These are phyloP conservation scores for Formica selysi DNA, from an alignment of 1,140 invertebrate genomes.

Conservation along the genomic window DNA sequence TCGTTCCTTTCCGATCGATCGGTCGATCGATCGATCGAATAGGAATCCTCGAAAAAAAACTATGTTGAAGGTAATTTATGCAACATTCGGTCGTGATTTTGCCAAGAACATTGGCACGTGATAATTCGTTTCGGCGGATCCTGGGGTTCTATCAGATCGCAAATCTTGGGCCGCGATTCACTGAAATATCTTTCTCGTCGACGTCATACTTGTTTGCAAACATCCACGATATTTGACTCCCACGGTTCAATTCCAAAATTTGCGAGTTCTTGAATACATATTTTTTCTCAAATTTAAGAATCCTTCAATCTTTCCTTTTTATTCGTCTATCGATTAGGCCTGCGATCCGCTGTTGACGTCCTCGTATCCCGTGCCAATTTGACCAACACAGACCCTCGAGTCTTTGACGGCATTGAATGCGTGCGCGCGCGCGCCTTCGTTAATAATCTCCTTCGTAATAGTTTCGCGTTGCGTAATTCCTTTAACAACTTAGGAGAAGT, in stretches of 20 bases:
- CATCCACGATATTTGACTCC: neutral
- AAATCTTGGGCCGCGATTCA: neutral
- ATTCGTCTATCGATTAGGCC: constrained; percentile 62
- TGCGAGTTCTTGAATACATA: neutral
- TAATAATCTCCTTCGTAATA: constrained; percentile 42
- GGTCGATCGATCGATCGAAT: constrained; percentile 50
- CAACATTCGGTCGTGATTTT: constrained; percentile 3
- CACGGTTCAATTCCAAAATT: neutral
- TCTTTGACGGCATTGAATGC: neutral
- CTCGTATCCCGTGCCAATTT: constrained; percentile 32
- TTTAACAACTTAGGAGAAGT: constrained; percentile 67
- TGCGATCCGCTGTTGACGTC: neutral
- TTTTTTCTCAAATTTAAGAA: neutral
- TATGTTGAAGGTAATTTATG: constrained; percentile 57
- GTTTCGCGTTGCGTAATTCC: constrained; percentile 27
- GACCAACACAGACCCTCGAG: constrained; percentile 62
- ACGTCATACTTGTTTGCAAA: neutral
- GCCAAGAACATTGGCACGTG: constrained; percentile 2
- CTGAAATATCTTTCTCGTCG: neutral
- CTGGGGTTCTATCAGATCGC: neutral
- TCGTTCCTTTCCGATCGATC: constrained; percentile 33
- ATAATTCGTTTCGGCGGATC: neutral
- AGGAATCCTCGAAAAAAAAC: constrained; percentile 31
- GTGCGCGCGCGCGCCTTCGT: neutral
- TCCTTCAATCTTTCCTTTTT: neutral